Evolutionary conservation across 2,888 invertebrate genomes (phyloP).

Genomic region (Drosophila villosipedis): DNA sequence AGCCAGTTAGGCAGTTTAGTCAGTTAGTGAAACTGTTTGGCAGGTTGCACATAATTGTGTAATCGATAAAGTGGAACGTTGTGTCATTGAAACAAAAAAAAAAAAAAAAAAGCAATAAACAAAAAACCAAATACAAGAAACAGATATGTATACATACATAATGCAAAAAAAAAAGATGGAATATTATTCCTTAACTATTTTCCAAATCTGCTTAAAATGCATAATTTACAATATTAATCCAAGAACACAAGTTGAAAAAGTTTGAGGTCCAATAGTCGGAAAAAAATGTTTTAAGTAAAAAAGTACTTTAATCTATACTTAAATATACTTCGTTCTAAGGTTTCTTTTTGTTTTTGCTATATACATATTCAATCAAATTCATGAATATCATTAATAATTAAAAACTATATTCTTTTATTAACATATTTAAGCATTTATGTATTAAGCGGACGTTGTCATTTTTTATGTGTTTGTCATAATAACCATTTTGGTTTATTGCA

Average conservation of each 20-base stretch:
- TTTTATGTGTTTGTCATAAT: conserved; percentile 22
- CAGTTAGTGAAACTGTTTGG: conserved; percentile 54
- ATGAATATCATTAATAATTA: conserved; percentile 2
- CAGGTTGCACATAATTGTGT: conserved; percentile 60
- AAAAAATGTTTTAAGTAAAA: not conserved
- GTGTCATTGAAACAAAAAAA: conserved; percentile 45
- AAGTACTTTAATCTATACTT: not conserved
- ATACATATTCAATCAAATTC: not conserved
- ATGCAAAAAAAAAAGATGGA: not conserved
- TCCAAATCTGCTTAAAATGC: not conserved
- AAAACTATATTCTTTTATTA: conserved; percentile 22
- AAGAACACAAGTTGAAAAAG: not conserved
- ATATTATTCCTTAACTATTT: not conserved
- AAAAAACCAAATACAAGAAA: conserved; percentile 1
- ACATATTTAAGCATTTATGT: conserved; percentile 22
- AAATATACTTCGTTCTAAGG: not conserved
- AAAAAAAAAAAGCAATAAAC: not conserved
- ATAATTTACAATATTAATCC: not conserved
- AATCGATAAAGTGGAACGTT: conserved; percentile 61
- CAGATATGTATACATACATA: not conserved
- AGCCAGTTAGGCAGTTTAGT: conserved; percentile 17
- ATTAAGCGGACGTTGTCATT: conserved; percentile 14
- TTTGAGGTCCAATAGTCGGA: not conserved
- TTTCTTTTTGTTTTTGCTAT: not conserved
- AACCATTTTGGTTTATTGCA: conserved; percentile 25